phyloP scores from a whole-genome alignment of 2,888 invertebrate genomes.

The Tetranychus truncatus region DNA sequence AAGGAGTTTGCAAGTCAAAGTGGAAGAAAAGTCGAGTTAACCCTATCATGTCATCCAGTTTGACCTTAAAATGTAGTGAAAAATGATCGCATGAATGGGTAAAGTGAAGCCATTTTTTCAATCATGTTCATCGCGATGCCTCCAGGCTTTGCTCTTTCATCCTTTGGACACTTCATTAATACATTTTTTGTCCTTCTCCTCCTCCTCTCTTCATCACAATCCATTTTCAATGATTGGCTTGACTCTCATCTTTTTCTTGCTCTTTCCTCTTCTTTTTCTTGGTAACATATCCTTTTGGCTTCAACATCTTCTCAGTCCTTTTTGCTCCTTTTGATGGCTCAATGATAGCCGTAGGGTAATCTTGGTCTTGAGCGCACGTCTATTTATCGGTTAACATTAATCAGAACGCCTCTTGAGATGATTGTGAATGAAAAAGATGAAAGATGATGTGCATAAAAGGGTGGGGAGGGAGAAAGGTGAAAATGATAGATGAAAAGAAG shows the following conservation, averaged over 20 bases:
- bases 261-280: background rate
- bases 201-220: background rate
- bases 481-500: background rate
- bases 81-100: background rate
- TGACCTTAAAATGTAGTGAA: background rate
- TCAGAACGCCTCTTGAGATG: constrained; percentile 1
- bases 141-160: background rate
- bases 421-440: background rate
- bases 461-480: background rate
- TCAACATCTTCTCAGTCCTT: background rate
- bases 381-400: background rate
- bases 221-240: background rate
- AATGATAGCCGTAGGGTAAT: background rate
- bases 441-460: background rate
- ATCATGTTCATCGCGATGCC: background rate
- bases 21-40: background rate
- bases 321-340: background rate
- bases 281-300: background rate
- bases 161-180: background rate
- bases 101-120: too few species aligned
- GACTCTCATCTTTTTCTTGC: background rate
- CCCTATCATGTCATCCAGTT: background rate
- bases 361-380: background rate
- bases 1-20: background rate
- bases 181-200: background rate